Percentiles rank a stretch among this genome's conserved stretches.
These are phyloP conservation scores for Tyto alba DNA, from an alignment of 2,113 vertebrate species.

Conservation along the genomic window DNA sequence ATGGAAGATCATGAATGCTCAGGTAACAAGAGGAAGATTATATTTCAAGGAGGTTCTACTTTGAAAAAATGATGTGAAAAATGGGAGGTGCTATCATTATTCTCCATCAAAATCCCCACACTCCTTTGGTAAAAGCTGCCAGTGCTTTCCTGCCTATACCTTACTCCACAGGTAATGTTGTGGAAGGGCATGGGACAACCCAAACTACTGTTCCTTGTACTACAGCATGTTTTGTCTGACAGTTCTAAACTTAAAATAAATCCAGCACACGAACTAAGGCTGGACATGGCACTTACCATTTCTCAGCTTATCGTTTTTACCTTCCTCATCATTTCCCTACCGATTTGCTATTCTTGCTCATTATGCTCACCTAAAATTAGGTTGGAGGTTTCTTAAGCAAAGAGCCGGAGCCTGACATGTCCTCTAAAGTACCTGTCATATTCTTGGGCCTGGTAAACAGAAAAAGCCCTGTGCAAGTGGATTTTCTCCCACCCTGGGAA, in stretches of 20 bases:
- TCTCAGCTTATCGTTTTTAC: not conserved
- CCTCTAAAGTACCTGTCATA: not conserved
- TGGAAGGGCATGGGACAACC: not conserved
- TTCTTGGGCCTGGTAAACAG: not conserved
- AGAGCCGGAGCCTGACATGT: fast-evolving
- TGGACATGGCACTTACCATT: not conserved
- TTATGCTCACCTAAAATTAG: not conserved
- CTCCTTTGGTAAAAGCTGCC: not conserved
- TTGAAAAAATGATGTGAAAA: not conserved
- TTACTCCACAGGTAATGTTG: not conserved
- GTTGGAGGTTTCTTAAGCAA: not conserved
- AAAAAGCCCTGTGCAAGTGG: not conserved
- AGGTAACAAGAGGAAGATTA: not conserved
- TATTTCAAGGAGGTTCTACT: not conserved
- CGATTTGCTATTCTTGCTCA: not conserved
- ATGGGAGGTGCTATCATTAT: not conserved
- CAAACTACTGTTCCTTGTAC: not conserved
- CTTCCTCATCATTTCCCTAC: not conserved
- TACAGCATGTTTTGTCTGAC: not conserved
- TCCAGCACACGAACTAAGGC: not conserved
- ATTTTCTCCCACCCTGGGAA: slow-evolving; percentile 8
- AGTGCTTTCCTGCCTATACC: not conserved
- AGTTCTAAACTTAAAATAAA: not conserved
- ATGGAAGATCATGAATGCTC: not conserved
- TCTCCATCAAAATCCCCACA: not conserved